A percentile compares a stretch with the other conserved stretches of the same genome.
Evolutionary conservation across 2,797 vertebrate species (phyloP).

Genomic region (Eidolon dupreanum): DNA sequence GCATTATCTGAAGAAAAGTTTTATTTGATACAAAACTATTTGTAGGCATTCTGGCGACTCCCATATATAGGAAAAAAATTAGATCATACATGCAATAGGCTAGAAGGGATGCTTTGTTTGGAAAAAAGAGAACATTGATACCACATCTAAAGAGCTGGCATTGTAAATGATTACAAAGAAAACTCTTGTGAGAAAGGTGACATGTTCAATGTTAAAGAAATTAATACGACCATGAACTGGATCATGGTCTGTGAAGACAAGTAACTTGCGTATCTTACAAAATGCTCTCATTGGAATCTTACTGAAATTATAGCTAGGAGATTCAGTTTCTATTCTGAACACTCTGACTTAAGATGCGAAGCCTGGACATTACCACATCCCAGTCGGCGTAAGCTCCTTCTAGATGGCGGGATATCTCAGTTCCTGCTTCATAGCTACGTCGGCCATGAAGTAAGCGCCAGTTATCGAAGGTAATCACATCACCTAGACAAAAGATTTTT

Average conservation of each 20-base stretch:
- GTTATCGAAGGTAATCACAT: conserved; percentile 96
- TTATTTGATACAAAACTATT: neutral
- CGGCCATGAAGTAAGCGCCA: conserved; percentile 95
- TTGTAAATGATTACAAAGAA: neutral
- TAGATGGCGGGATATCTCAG: conserved; percentile 87
- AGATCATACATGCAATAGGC: neutral
- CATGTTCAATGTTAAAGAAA: neutral
- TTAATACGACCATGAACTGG: neutral
- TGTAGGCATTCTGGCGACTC: neutral
- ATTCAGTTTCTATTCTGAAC: conserved; percentile 81
- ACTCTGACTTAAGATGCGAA: conserved; percentile 87
- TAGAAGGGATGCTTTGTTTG: neutral
- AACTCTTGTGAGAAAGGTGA: neutral
- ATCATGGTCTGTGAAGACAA: neutral
- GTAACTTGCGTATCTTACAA: neutral
- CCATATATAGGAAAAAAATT: neutral
- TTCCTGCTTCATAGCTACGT: conserved; percentile 84
- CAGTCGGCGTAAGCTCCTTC: conserved; percentile 97
- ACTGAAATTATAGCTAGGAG: neutral
- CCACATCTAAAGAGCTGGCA: neutral
- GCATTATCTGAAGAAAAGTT: neutral
- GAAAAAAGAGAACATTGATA: neutral
- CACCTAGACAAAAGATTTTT: conserved; percentile 85
- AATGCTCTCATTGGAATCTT: neutral
- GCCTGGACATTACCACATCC: conserved; percentile 96